These are phyloP conservation scores for Saimiri boliviensis DNA, from an alignment of 2,113 vertebrate genomes.

Conservation along the genomic window DNA sequence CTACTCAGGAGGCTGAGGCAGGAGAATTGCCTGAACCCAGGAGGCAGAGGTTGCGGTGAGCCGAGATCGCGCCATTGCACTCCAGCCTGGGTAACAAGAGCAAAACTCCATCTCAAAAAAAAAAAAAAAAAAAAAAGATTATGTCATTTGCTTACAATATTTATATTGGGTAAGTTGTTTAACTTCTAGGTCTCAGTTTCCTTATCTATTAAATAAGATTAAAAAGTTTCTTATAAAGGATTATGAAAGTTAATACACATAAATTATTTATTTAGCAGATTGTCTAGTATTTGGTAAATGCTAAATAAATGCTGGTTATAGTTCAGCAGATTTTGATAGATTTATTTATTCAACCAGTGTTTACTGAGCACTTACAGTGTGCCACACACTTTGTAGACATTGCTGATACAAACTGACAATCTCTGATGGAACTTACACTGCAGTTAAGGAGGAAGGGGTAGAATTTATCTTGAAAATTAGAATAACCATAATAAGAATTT, in stretches of 20 bases:
- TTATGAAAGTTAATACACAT: not conserved
- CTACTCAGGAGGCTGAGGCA: too few species aligned
- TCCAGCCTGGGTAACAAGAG: too few species aligned
- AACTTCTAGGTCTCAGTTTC: not conserved
- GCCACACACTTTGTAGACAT: not conserved
- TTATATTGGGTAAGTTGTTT: not conserved
- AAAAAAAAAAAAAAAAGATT: too few species aligned
- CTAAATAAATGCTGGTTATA: not conserved
- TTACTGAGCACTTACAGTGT: not conserved
- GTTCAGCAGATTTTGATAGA: not conserved
- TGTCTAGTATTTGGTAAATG: not conserved
- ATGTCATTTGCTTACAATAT: not conserved
- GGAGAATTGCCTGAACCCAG: too few species aligned
- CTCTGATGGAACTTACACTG: not conserved
- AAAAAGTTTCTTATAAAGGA: constrained; percentile 10
- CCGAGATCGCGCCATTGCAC: too few species aligned
- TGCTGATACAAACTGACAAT: not conserved
- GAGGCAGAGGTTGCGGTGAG: too few species aligned
- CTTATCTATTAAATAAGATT: constrained; percentile 25
- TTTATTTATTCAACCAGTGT: constrained; percentile 4
- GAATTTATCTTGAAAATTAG: not conserved
- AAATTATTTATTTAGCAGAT: not conserved
- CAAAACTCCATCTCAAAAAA: too few species aligned
- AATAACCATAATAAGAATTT: not conserved
- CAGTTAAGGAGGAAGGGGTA: not conserved